Evolutionary conservation across 2,113 vertebrate genomes (phyloP), one percentile per base, ranked within the genome.

Genomic region (Gobius niger): DNA sequence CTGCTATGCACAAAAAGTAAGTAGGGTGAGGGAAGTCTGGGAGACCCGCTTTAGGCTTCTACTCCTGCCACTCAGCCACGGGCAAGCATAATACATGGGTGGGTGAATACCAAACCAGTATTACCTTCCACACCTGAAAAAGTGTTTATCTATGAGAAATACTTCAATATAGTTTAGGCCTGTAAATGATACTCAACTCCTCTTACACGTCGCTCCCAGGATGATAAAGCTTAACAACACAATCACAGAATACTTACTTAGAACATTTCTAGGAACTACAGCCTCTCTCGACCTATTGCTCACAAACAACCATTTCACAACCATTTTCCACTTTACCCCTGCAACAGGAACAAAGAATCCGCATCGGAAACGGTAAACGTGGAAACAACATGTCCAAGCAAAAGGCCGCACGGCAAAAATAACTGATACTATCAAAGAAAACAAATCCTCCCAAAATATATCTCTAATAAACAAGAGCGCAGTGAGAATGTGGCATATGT

Each of bases 401-500:
- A 94, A 94, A 93, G 95, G 95, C 94, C 90, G 87, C 85, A 86
- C 84, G 92, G 92, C 90, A 94, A 93, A 93, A 85, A 73, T 73
- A 83, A 85, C 79, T 62, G 53, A 84, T 82, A 82, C 80, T 56
- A 11, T 80, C 68, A 76, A 73, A 88, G 86, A 85, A 81, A 90
- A 89, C 63, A n/a, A 71, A 67, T 34, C 65, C 68, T 82, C 84
- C 80, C 68, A 77, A 88, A 90, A 89, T 88, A 89, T 68, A 73
- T 69, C 59, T 81, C 76, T 88, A 90, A 90, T 87, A 88, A 88
- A 87, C 81, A 92, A 73, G 68, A 81, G 75, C 83, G 76, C 47
- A 15, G 65, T 60, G 57, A 60, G 57, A 44, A 60, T 61, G 64
- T 56, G 9, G 65, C 57, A 61, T 54, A 77, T 75, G 41, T n/a